Conservation (phyloP, 2,113 vertebrate genomes). For the Oryctolagus cuniculus region mOryCun1.1 NC_091441.1:95385001-95385500, state of each 20-base stretch:
- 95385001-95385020: neutral
- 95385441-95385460: neutral
- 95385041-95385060: neutral
- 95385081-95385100: neutral
- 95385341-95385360: neutral
- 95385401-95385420: neutral
- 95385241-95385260: neutral
- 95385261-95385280: neutral
- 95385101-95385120: neutral
- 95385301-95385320: neutral
- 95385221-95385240: neutral
- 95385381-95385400: neutral
- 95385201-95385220: neutral
- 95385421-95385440: neutral
- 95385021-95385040: neutral
- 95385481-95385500: neutral
- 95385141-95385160: neutral
- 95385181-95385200: neutral
- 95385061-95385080: neutral
- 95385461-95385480: neutral
- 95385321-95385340: neutral
- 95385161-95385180: neutral
- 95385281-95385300: neutral
- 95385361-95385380: neutral
- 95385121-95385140: neutral